phyloP scores from a whole-genome alignment of 1,140 invertebrate genomes.

The Ostrea denselamellosa region DNA sequence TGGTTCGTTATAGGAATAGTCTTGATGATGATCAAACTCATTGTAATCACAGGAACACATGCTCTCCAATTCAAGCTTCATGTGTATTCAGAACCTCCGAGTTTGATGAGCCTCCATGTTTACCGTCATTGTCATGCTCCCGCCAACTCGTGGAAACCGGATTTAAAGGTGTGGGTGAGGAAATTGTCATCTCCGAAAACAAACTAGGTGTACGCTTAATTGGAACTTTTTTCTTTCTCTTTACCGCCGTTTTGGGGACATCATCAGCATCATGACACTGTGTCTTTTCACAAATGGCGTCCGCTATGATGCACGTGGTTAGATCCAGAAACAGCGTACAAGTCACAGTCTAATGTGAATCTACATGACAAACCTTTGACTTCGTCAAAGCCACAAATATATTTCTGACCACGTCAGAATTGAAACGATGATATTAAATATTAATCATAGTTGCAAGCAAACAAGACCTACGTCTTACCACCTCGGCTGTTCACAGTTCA shows the following conservation, averaged over 20 bases:
- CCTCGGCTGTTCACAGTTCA: conserved; percentile 5
- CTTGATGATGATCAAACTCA: not conserved
- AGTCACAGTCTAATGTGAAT: too few relatives aligned
- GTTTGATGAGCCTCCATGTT: not conserved
- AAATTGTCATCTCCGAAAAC: too few relatives aligned
- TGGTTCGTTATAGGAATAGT: not conserved
- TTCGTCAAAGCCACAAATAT: not conserved
- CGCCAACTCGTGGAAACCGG: not conserved
- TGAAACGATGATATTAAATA: not conserved
- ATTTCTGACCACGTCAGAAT: conserved; percentile 1
- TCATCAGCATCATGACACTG: not conserved
- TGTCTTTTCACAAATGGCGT: not conserved
- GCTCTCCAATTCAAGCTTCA: not conserved
- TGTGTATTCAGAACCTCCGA: not conserved
- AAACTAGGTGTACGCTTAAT: not conserved
- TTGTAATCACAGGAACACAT: not conserved
- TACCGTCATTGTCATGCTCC: not conserved
- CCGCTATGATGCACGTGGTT: conserved; percentile 14
- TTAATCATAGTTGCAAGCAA: not conserved
- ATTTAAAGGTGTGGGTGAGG: not conserved
- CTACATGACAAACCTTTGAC: not conserved
- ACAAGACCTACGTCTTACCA: not conserved
- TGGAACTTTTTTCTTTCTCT: not conserved
- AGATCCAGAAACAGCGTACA: not conserved
- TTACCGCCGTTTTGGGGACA: not conserved